phyloP scores from a whole-genome alignment of 2,888 invertebrate species.

The Drosophila borborema region DNA sequence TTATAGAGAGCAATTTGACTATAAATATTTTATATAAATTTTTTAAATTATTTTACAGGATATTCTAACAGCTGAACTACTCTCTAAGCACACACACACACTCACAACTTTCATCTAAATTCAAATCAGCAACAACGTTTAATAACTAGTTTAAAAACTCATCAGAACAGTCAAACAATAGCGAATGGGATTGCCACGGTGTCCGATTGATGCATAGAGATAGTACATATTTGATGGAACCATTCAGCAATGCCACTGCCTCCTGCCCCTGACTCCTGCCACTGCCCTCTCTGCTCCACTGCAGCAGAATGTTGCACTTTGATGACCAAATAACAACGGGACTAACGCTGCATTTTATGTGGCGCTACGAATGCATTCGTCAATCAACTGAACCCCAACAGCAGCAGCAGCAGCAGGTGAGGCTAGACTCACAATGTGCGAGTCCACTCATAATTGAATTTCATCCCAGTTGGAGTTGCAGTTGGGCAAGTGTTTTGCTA shows the following conservation, averaged over 20 bases:
- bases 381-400: conserved; percentile 50
- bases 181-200: conserved; percentile 7
- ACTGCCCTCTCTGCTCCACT: neutral
- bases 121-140: conserved; percentile 72
- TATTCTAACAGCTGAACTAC: neutral
- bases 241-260: conserved; percentile 29
- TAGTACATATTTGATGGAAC: conserved; percentile 37
- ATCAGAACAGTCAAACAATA: conserved; percentile 58
- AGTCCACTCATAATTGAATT: conserved; percentile 82
- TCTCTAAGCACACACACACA: neutral
- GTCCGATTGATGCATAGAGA: conserved; percentile 4
- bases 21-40: no score
- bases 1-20: neutral
- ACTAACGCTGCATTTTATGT: conserved; percentile 42
- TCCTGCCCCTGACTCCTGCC: conserved; percentile 30
- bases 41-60: neutral
- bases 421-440: conserved; percentile 1
- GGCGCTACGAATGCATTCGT: conserved; percentile 54
- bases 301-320: conserved; percentile 56
- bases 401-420: neutral
- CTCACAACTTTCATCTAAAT: conserved; percentile 61
- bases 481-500: conserved; percentile 44
- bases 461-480: conserved; percentile 40
- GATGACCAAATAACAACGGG: conserved; percentile 49
- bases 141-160: conserved; percentile 75